phyloP scores from a whole-genome alignment of 2,888 invertebrate genomes.

The Papilio protenor region DNA sequence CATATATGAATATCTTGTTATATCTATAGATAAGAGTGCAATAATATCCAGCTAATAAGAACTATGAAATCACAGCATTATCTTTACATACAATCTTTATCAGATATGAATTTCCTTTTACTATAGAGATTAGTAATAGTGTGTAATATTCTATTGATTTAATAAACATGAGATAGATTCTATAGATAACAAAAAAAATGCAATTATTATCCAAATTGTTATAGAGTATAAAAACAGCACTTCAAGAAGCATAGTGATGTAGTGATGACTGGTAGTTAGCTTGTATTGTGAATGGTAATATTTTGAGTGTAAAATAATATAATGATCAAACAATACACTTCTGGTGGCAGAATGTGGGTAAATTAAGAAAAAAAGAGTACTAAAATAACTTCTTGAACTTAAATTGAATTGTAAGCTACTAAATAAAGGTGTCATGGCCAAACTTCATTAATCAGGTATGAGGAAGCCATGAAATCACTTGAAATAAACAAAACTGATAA shows the following conservation, averaged over 20 bases:
- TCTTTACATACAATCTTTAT: not conserved
- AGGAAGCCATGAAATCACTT: not conserved
- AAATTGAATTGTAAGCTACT: not conserved
- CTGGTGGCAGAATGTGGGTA: not conserved
- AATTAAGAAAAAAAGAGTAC: not conserved
- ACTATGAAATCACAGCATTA: slow-evolving; percentile 7
- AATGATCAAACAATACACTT: not conserved
- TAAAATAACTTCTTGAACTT: too few relatives aligned
- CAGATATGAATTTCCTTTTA: slow-evolving; percentile 19
- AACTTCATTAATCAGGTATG: not conserved
- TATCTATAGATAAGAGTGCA: slow-evolving; percentile 9
- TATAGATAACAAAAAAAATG: too few relatives aligned
- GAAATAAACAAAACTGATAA: not conserved
- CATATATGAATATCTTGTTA: not conserved
- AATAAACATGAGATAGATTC: not conserved
- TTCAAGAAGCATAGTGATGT: too few relatives aligned
- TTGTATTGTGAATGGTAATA: too few relatives aligned
- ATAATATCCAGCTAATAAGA: not conserved
- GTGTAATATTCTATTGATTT: not conserved
- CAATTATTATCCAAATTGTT: too few relatives aligned
- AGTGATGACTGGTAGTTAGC: too few relatives aligned
- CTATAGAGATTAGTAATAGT: not conserved
- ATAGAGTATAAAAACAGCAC: too few relatives aligned
- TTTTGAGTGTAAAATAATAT: too few relatives aligned
- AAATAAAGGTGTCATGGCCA: not conserved